Conservation (phyloP, 2,888 invertebrate species). For the Tigriopus californicus region DNA sequence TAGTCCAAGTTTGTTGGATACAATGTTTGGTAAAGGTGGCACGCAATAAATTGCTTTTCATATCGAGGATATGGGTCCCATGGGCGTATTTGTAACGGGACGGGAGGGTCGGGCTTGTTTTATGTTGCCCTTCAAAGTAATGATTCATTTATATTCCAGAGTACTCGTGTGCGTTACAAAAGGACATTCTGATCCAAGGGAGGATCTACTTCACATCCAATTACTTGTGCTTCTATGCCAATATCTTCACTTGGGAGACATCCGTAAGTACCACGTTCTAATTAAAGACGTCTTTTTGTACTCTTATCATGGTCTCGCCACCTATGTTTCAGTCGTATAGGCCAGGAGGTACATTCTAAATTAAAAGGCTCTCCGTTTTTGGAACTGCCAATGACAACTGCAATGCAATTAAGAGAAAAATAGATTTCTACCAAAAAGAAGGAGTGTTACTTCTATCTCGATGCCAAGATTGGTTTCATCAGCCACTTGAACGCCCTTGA, state of each 20-base stretch:
- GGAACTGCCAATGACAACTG: no score
- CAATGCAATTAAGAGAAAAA: no score
- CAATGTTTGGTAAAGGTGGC: no score
- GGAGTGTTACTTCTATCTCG: no score
- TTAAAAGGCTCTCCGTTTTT: neutral
- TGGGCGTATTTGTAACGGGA: neutral
- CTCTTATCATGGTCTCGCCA: neutral
- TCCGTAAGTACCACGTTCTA: slow-evolving; percentile 35
- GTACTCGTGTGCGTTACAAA: slow-evolving; percentile 90
- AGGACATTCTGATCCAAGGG: slow-evolving; percentile 81
- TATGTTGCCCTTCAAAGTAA: slow-evolving; percentile 15
- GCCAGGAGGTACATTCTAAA: no score
- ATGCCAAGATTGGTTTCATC: no score
- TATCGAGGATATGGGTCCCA: neutral
- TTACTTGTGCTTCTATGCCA: slow-evolving; percentile 90
- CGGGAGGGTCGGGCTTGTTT: neutral
- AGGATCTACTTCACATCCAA: slow-evolving; percentile 85
- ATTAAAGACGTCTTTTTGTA: neutral
- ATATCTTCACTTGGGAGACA: slow-evolving; percentile 93
- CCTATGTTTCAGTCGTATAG: no score
- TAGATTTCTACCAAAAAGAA: no score
- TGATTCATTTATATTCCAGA: slow-evolving; percentile 39
- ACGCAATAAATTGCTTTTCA: no score
- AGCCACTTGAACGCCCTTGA: no score
- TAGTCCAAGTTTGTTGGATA: no score